Evolutionary conservation across 2,888 invertebrate genomes (phyloP).

Genomic region (Drosophila recens): DNA sequence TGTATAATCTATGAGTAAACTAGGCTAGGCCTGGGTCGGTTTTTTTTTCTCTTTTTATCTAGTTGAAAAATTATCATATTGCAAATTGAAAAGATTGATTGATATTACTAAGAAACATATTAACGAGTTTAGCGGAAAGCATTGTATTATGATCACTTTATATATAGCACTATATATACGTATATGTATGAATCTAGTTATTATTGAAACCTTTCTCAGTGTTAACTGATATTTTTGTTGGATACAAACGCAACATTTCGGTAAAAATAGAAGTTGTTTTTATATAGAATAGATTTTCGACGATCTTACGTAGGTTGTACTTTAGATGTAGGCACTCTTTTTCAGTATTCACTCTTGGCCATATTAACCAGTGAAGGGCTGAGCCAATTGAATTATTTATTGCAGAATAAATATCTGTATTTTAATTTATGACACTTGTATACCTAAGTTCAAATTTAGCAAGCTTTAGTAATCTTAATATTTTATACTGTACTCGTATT

Average conservation of each 20-base stretch:
- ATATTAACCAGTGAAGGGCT: conserved; percentile 52
- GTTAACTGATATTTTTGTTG: conserved; percentile 57
- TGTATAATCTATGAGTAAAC: conserved; percentile 81
- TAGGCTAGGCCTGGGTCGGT: conserved; percentile 2
- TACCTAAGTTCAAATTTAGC: conserved; percentile 38
- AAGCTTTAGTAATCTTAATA: conserved; percentile 51
- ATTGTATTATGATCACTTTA: conserved; percentile 42
- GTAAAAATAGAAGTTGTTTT: conserved; percentile 34
- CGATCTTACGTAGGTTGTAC: conserved; percentile 62
- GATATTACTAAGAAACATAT: conserved; percentile 46
- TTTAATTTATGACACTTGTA: conserved; percentile 16
- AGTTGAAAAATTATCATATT: conserved; percentile 63
- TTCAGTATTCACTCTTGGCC: conserved; percentile 60
- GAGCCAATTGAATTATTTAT: conserved; percentile 17
- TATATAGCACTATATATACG: conserved; percentile 19
- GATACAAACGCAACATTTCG: conserved; percentile 68
- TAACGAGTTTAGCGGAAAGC: not conserved
- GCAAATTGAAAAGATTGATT: conserved; percentile 70
- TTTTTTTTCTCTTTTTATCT: conserved; percentile 52
- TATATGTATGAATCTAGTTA: conserved; percentile 25
- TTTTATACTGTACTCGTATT: conserved; percentile 25
- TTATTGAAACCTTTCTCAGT: conserved; percentile 22
- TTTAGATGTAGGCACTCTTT: conserved; percentile 38
- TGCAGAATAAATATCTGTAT: conserved; percentile 13
- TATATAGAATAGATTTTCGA: conserved; percentile 40